Evolutionary conservation across 2,888 invertebrate species (phyloP), one percentile per base, ranked within the genome.

Genomic region (Caenorhabditis doughertyi): DNA sequence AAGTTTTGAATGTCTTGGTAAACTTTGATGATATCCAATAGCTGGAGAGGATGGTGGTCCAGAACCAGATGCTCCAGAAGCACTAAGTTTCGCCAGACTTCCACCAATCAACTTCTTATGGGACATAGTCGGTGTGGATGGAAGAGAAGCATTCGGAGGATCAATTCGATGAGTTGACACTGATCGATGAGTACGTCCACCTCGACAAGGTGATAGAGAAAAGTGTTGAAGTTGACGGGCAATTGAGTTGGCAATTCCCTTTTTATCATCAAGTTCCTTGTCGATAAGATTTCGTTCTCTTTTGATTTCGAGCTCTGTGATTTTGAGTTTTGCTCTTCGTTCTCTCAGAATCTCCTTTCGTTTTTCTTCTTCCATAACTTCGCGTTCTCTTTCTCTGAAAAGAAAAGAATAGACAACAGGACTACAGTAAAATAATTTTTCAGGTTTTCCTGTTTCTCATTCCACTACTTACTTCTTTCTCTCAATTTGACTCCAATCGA

Each of bases 51-150:
- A 32, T 16, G 77, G 77, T 8, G 76, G 68, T 8, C 29, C 49
- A 9, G 76, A 60, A 51, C 65, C 65, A 49, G 65, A 65, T 51
- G 65, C 65, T 51, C 65, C 51, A 29, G 67, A 53, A 0, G 23
- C 68, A 25, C 51, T 62, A 8, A 77, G 55, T 32, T 79, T 79
- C 4, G 58, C 65, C 18, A 80, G 44, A 68, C 73, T 73, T 62
- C 80, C 80, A 18, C 71, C 67, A 25, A 73, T 73, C 35, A 60
- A 7, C 49, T 68, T 72, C 56, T 73, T 77, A 39, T 77, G 72
- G 11, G 74, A 60, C 79, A 83, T 77, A 7, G 85, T 85, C 2
- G 88, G 88, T 13, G 88, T 87, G 1, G 88, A 84, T 5, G 88
- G 85, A 23, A 88, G 82, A 9, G 88, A 88, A 39, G 84, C 87